These are phyloP conservation scores for Yponomeuta cagnagella DNA, from an alignment of 2,888 invertebrate species.

Conservation along the genomic window DNA sequence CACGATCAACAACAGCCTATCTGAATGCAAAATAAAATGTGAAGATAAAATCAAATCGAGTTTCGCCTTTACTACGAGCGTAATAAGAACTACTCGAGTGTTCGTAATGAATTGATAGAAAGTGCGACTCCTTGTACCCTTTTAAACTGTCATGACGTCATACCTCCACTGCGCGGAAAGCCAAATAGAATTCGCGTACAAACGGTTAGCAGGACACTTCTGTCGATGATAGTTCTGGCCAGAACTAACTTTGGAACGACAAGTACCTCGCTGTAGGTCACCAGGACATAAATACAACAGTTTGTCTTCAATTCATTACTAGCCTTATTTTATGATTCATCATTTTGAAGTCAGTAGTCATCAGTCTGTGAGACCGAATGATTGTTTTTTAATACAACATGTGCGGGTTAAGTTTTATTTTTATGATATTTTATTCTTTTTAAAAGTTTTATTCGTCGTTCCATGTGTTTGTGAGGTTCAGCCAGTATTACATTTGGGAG, in stretches of 20 bases:
- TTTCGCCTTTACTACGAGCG: not conserved
- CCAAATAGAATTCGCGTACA: conserved; percentile 1
- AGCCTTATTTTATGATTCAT: conserved; percentile 9
- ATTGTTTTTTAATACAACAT: not conserved
- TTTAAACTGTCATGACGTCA: not conserved
- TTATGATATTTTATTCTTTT: not conserved
- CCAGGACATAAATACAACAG: not conserved
- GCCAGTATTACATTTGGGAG: not conserved
- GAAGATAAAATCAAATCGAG: not conserved
- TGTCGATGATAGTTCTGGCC: not conserved
- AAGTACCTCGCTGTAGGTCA: not conserved
- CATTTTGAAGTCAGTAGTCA: conserved; percentile 3
- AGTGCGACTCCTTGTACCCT: not conserved
- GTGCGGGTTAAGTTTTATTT: not conserved
- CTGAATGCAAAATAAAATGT: not conserved
- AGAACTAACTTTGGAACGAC: not conserved
- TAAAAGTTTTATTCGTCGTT: not conserved
- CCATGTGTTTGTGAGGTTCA: not conserved
- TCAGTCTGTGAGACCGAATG: conserved; percentile 5
- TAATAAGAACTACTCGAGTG: not conserved
- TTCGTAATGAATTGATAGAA: not conserved
- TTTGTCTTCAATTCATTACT: conserved; percentile 4
- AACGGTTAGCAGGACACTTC: not conserved
- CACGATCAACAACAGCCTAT: conserved; percentile 2
- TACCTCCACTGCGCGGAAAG: not conserved